Evolutionary conservation across 30 jellyfish, hydroid and myxozoan species (phyloP), one percentile per base, ranked within the genome.

Genomic region (Sanderia malayensis): DNA sequence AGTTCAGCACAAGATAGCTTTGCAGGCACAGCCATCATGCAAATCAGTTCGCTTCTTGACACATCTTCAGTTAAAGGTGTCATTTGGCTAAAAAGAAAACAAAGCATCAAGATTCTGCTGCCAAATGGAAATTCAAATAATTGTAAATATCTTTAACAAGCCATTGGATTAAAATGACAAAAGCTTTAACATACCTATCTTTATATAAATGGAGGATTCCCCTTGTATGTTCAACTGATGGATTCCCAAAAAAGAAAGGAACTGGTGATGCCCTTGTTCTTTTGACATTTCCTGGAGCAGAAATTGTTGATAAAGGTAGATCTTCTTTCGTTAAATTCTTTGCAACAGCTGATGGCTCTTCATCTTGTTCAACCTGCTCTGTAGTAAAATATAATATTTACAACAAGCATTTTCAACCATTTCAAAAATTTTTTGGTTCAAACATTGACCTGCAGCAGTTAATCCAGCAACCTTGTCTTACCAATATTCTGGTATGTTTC

Each of bases 1-100:
- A 89, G 79, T 46, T 89, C 97, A 49, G 45, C 71, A 34, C 95
- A 89, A 8, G 88, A 75, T 72, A 71, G 44, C 46, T 89, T 89
- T 26, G 97, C 97, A 19, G 97, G 97, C 2, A 89, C 97, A 13
- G 95, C 79, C 68, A 89, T 63, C 81, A 89, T 68, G 76, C 95
- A 81, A 31, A 89, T 74, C 88, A 76, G 67, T 37, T 82, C 94
- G 70, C 97, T 82, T 41, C 97, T 69, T 11, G 97, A 75, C 31
- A 55, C 64, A 19, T 82, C 91, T 30, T 75, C 81, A 68, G 75
- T 95, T 8, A 89, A 44, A n/a, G 94, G 82, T 0, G 95, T 82
- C 83, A 82, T 21, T 46, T 68, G 80, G 34, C 97, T 89, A 58
- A 44, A 61, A 46, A 29, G 8, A 44, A 6, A 24, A 22, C 57